A percentile compares a stretch with the other conserved stretches of the same genome.
phyloP scores from a whole-genome alignment of 2,113 vertebrate species.

The Epinephelus fuscoguttatus region DNA sequence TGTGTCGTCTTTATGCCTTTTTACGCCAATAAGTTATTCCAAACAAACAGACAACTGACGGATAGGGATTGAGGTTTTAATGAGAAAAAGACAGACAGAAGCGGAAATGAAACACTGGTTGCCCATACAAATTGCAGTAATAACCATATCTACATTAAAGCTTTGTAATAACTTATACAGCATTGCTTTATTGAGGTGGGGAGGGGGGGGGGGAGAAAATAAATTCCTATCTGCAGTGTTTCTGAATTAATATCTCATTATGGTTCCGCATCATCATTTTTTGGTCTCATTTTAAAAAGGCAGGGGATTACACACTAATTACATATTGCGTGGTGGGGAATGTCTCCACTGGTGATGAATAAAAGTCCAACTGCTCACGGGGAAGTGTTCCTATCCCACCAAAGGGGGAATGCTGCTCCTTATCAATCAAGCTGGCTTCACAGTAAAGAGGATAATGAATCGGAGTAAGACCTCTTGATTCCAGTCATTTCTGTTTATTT shows the following conservation, averaged over 20 bases:
- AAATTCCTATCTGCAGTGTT: constrained; percentile 78
- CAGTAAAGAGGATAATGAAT: constrained; percentile 55
- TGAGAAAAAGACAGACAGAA: constrained; percentile 80
- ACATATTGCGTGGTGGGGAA: constrained; percentile 77
- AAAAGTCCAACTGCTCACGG: constrained; percentile 70
- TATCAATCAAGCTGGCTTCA: constrained; percentile 55
- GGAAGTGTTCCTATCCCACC: constrained; percentile 66
- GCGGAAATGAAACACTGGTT: constrained; percentile 78
- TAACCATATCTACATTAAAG: constrained; percentile 83
- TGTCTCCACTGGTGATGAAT: constrained; percentile 73
- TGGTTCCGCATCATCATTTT: constrained; percentile 83
- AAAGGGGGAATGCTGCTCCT: constrained; percentile 37
- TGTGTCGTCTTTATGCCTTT: constrained; percentile 26
- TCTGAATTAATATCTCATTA: constrained; percentile 85
- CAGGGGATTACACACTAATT: constrained; percentile 85
- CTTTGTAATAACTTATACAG: constrained; percentile 79
- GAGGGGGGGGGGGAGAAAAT: constrained; percentile 54
- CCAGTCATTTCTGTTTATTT: constrained; percentile 57
- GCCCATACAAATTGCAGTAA: constrained; percentile 82
- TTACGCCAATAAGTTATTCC: constrained; percentile 57
- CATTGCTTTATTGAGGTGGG: constrained; percentile 75
- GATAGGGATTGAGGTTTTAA: constrained; percentile 80
- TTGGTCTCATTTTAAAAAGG: constrained; percentile 82
- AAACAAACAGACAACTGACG: constrained; percentile 75
- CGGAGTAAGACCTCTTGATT: constrained; percentile 42